Evolutionary conservation across 2,888 invertebrate species (phyloP), one percentile per base, ranked within the genome.

Genomic region (Ectropis crepuscularia): DNA sequence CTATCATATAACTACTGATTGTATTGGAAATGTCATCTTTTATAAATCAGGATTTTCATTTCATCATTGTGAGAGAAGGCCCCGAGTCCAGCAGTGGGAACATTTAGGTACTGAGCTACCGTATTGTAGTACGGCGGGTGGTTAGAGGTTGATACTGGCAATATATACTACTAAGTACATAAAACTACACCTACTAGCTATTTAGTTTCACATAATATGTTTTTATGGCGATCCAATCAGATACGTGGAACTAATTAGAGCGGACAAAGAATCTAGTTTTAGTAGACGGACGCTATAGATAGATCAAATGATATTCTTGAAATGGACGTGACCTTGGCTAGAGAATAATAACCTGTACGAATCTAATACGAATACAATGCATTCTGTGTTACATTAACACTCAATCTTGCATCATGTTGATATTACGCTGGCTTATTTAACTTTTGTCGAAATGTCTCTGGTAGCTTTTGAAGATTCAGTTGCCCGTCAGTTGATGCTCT

Each of bases 241-340:
- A 63, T 62, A 42, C 64, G 64, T 57, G 36, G 45, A 64, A 61
- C 57, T 53, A 64, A 67, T 64, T 63, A 60, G 63, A 57, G 45
- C 51, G 46, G 51, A 58, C 50, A 63, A 65, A 50, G 54, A 67
- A 68, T 55, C 68, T 28, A 62, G 68, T 64, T 70, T 61, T 61
- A 58, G 51, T 54, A 8, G 12, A 43, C 43, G 59, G 53, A 45
- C 50, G 49, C 57, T 37, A 46, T 57, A 57, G 57, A 39, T 61
- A 50, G 49, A 63, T 55, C 16, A 53, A 47, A 49, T 53, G 42
- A 46, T 57, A 57, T 51, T 59, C 53, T 38, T 39, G 43, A 46
- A 53, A 28, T 43, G 41, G 46, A 57, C 51, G 48, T 55, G 62
- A 62, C 70, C 65, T 67, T 70, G 51, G 28, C 60, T 38, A 48